These are phyloP conservation scores for Muscicapa striata DNA, from an alignment of 2,797 vertebrate genomes.

Conservation along the genomic window DNA sequence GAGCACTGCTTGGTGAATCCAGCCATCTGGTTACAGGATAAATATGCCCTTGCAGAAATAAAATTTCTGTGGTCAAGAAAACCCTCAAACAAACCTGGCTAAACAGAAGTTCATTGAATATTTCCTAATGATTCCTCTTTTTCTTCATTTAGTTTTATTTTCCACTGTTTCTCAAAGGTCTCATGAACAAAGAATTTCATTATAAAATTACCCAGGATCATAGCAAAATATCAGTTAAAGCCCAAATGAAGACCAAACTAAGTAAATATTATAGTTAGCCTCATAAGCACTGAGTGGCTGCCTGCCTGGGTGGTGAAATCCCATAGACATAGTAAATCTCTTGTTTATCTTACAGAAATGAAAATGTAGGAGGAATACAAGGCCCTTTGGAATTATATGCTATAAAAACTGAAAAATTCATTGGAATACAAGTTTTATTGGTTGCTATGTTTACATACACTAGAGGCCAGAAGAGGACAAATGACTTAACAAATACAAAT, in stretches of 20 bases:
- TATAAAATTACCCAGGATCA: background rate
- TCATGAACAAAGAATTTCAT: conserved; percentile 47
- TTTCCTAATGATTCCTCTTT: background rate
- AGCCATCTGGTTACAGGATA: background rate
- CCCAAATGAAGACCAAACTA: conserved; percentile 81
- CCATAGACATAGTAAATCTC: conserved; percentile 61
- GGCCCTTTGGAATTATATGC: conserved; percentile 66
- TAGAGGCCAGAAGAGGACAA: background rate
- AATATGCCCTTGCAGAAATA: background rate
- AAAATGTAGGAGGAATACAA: conserved; percentile 78
- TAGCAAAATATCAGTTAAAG: conserved; percentile 67
- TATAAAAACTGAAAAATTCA: conserved; percentile 44
- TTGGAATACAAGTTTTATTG: background rate
- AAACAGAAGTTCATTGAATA: background rate
- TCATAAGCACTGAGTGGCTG: conserved; percentile 38
- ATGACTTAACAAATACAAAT: background rate
- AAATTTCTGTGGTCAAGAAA: background rate
- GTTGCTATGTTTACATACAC: background rate
- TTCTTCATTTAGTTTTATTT: background rate
- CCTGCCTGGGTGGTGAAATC: conserved; percentile 74
- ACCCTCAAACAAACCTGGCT: background rate
- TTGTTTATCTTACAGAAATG: conserved; percentile 79
- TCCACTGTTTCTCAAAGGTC: conserved; percentile 1
- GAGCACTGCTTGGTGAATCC: background rate
- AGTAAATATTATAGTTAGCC: conserved; percentile 68